Percentiles rank a stretch among this genome's conserved stretches.
These are phyloP conservation scores for Xiphias gladius DNA, from an alignment of 2,113 vertebrate species.

Conservation along the genomic window DNA sequence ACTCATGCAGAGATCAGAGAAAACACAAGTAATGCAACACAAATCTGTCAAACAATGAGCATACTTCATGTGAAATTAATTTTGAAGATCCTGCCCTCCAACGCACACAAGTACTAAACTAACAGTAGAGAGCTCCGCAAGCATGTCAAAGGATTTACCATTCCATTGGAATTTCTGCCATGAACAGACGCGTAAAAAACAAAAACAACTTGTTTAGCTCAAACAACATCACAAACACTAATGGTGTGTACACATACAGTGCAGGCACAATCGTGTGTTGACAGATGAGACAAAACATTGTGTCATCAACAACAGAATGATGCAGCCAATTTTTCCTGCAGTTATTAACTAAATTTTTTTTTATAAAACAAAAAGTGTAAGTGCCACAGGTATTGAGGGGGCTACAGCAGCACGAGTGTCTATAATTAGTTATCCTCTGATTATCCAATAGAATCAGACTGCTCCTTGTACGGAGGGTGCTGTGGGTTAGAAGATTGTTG, in stretches of 20 bases:
- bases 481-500: not conserved
- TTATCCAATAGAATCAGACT: slow-evolving; percentile 5
- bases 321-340: not conserved
- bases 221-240: slow-evolving; percentile 4
- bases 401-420: not conserved
- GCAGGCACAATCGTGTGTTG: not conserved
- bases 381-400: not conserved
- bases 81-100: not conserved
- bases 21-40: slow-evolving; percentile 1
- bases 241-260: not conserved
- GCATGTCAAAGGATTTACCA: not conserved
- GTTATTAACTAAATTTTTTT: slow-evolving; percentile 7
- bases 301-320: not conserved
- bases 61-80: slow-evolving; percentile 1
- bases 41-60: slow-evolving; percentile 13
- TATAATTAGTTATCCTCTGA: slow-evolving; percentile 34
- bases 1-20: slow-evolving; percentile 3
- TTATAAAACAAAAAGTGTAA: not conserved
- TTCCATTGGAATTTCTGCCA: slow-evolving; percentile 9
- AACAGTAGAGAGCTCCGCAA: not conserved
- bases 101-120: not conserved
- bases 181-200: slow-evolving; percentile 9
- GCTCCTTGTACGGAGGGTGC: not conserved
- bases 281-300: not conserved
- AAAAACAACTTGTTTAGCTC: not conserved